phyloP scores from a whole-genome alignment of 2,888 invertebrate genomes.

The Aporophyla nigra region DNA sequence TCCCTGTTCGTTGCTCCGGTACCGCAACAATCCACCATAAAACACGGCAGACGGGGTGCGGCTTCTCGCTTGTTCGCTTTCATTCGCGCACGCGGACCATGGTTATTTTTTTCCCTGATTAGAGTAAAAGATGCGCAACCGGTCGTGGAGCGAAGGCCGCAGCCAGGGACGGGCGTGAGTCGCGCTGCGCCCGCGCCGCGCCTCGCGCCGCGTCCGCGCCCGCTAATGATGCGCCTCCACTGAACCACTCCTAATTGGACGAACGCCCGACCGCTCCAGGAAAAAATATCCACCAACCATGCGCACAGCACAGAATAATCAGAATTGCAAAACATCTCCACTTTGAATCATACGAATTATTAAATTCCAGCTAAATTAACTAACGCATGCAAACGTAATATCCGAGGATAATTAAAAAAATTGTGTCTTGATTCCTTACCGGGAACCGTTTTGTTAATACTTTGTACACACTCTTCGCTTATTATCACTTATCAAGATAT shows the following conservation, averaged over 20 bases:
- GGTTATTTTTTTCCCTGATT: constrained; percentile 89
- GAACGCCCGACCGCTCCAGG: constrained; percentile 78
- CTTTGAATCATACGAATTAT: constrained; percentile 76
- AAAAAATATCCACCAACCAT: constrained; percentile 82
- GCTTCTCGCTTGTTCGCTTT: constrained; percentile 86
- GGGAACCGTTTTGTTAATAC: constrained; percentile 80
- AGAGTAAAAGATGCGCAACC: constrained; percentile 90
- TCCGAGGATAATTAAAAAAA: constrained; percentile 64
- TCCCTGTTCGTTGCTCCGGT: constrained; percentile 75
- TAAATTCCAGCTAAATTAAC: constrained; percentile 77
- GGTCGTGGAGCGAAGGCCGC: constrained; percentile 88
- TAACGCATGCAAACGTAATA: constrained; percentile 61
- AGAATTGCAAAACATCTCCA: constrained; percentile 70
- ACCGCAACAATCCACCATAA: constrained; percentile 87
- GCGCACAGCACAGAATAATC: constrained; percentile 80
- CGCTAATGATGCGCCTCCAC: constrained; percentile 88
- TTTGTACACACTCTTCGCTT: constrained; percentile 66
- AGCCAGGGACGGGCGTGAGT: constrained; percentile 80
- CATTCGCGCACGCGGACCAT: constrained; percentile 84
- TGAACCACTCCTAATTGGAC: constrained; percentile 89
- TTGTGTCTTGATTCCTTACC: constrained; percentile 73
- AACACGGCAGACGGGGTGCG: constrained; percentile 82
- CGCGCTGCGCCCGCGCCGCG: constrained; percentile 71
- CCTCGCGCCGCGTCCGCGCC: constrained; percentile 71
- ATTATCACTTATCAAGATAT: constrained; percentile 81